A percentile compares a stretch with the other conserved stretches of the same genome.
phyloP scores from a whole-genome alignment of 1,140 invertebrate species.

The Frieseomelitta varia region DNA sequence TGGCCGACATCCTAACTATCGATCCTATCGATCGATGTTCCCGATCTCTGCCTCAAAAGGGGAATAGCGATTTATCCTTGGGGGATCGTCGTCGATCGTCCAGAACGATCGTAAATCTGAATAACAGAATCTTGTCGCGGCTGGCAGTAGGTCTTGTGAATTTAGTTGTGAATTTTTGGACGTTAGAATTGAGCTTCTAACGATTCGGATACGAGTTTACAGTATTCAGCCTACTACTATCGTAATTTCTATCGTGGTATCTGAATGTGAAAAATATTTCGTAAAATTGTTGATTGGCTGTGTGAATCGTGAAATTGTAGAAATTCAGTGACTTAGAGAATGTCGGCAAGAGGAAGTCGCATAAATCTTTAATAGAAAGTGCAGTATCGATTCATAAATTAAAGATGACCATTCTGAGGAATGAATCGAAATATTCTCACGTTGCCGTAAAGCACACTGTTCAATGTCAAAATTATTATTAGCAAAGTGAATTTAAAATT shows the following conservation, averaged over 20 bases:
- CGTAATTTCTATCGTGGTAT: no score
- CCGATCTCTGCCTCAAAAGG: neutral
- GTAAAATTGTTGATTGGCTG: neutral
- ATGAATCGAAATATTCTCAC: neutral
- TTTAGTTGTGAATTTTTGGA: neutral
- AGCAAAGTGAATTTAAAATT: neutral
- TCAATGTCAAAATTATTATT: neutral
- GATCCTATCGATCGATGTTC: neutral
- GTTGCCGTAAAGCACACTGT: neutral
- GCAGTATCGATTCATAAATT: neutral
- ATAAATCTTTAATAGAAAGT: neutral
- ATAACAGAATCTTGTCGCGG: neutral
- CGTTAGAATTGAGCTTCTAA: neutral
- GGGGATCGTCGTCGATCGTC: neutral
- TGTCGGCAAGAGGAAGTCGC: no score
- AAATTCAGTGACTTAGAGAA: no score
- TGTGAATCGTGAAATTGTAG: neutral
- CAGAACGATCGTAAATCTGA: neutral
- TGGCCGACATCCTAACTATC: conserved; percentile 7
- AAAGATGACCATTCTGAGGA: neutral
- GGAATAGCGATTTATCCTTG: neutral
- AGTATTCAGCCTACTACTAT: no score
- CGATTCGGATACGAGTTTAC: neutral
- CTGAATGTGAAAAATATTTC: no score
- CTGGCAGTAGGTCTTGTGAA: neutral